Conservation (phyloP, 2,113 vertebrate species). For the Crotalus helleri region DNA sequence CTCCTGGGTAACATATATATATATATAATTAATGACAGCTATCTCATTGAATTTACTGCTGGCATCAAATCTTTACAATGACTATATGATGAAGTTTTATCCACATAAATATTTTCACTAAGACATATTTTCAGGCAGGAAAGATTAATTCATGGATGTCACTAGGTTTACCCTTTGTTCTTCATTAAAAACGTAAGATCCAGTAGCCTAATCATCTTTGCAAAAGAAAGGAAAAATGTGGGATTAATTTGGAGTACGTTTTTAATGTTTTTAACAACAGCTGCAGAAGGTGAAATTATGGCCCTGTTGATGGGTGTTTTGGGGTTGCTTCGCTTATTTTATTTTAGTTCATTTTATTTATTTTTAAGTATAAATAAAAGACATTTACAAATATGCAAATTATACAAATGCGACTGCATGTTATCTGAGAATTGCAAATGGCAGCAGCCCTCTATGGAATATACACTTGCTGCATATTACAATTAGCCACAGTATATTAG, state of each 20-base stretch:
- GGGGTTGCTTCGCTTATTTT: rapidly evolving
- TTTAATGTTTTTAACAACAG: not conserved
- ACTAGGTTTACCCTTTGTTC: not conserved
- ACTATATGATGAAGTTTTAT: not conserved
- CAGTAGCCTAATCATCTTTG: not conserved
- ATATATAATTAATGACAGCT: conserved; percentile 9
- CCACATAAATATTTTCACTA: not conserved
- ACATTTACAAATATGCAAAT: not conserved
- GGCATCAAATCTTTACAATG: not conserved
- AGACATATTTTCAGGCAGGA: not conserved
- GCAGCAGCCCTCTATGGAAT: not conserved
- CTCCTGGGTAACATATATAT: not conserved
- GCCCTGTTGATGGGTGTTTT: not conserved
- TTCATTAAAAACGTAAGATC: not conserved
- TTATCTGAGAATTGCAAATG: not conserved
- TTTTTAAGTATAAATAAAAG: not conserved
- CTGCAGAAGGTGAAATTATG: rapidly evolving
- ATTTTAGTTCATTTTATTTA: not conserved
- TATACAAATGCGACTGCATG: not conserved
- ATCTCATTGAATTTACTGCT: not conserved
- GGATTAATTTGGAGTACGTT: not conserved
- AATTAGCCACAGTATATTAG: not conserved
- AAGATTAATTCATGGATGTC: not conserved
- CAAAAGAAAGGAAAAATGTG: not conserved
- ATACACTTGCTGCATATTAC: not conserved